These are phyloP conservation scores for Ctenosaura bakeri DNA, from an alignment of 2,797 vertebrate genomes.

Conservation along the genomic window DNA sequence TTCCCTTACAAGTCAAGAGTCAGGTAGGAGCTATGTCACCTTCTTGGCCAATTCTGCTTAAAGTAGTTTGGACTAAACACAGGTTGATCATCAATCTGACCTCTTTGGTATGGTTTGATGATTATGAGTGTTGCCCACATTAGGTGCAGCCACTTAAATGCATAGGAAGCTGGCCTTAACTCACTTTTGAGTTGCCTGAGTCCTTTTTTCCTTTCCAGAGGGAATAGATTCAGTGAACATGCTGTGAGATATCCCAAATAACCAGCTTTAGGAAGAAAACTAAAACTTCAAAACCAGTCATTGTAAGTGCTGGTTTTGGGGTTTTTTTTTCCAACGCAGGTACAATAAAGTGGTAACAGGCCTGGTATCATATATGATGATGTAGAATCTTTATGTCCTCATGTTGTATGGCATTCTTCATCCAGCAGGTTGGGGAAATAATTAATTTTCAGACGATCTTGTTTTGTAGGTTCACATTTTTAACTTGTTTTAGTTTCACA, in stretches of 20 bases:
- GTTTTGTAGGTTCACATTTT: neutral
- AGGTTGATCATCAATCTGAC: neutral
- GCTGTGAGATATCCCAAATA: neutral
- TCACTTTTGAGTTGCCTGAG: neutral
- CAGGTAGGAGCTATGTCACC: neutral
- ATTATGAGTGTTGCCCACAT: neutral
- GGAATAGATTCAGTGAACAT: neutral
- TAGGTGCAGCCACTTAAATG: neutral
- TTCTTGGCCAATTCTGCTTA: neutral
- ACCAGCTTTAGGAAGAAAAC: neutral
- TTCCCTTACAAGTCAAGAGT: neutral
- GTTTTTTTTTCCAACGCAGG: neutral
- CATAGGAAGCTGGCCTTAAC: neutral
- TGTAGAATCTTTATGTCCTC: neutral
- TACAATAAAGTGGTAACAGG: neutral
- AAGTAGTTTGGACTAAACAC: neutral
- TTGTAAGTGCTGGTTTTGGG: neutral
- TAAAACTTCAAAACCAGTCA: neutral
- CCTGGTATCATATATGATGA: neutral
- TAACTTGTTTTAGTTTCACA: slow-evolving; percentile 9
- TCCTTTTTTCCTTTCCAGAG: neutral
- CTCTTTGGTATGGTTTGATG: neutral
- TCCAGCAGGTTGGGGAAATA: neutral
- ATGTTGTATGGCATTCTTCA: neutral
- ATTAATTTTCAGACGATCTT: neutral